Base-by-base conservation (phyloP, 2,797 vertebrate species). In the Petrocephalus sullivani region DNA sequence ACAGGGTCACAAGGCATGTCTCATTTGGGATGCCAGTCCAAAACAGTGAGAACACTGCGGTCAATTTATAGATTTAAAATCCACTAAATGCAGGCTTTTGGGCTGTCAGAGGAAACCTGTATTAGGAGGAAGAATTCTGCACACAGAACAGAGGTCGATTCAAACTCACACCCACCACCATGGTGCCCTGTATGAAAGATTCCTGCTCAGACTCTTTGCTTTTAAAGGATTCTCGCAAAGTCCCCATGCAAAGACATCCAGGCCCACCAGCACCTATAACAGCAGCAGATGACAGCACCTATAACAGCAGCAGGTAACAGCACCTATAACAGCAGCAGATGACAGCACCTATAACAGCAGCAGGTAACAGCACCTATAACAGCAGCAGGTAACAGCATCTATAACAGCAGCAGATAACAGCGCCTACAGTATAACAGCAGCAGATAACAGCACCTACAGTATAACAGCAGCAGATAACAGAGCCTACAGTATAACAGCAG, bases 171-270 rank as follows among this genome's bases (percentile, higher is more conserved):
- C 33, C 14, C 71, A 46, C 37, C 37, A 46, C 37, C 71, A n/a
- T 16, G 0, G 0, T 37, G 19, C 37, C 71, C 49, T 83, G 46
- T n/a, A 83, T 9, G 8, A 83, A 49, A 14, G 64, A 28, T 0
- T 14, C 61, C 21, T 9, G 1, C 41, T 53, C 5, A 53, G 41
- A 12, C 21, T 21, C 21, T 28, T 4, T 10, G 85, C 64, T 61
- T 87, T 54, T 46, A 53, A 89, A 89, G 89, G 89, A 89, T 89
- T 88, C 89, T 41, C 86, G 89, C 14, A 61, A 28, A 19, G 86
- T 9, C n/a, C 89, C 88, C 3, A 49, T 37, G 51, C 89, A 89
- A n/a, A 37, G n/a, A 3, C 85, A 49, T 53, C 33, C 2, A 56
- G 3, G 2, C 89, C 87, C n/a, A 86, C 87, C 33, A 89, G 85